phyloP scores from a whole-genome alignment of 2,888 invertebrate species.

The Nemotelus pantherinus region DNA sequence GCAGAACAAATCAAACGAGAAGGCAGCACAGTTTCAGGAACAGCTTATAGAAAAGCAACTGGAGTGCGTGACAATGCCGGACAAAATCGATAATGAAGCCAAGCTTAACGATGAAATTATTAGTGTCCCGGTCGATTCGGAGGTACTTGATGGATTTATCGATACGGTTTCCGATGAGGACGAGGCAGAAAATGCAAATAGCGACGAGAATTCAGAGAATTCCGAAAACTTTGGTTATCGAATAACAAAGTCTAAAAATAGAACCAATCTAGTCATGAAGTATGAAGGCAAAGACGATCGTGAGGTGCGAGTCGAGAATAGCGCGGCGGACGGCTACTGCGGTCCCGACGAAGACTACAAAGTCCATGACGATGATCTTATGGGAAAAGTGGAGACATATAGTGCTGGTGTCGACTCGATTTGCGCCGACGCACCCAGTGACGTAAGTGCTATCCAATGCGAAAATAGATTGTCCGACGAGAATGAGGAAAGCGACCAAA shows the following conservation, averaged over 20 bases:
- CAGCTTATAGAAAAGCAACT: neutral
- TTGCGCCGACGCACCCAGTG: conserved; percentile 44
- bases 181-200: neutral
- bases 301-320: conserved; percentile 27
- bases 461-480: conserved; percentile 46
- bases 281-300: conserved; percentile 38
- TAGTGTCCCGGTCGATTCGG: neutral
- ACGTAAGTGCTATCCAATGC: conserved; percentile 17
- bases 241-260: conserved; percentile 64
- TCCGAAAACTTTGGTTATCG: conserved; percentile 60
- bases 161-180: conserved; percentile 38
- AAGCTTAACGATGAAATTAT: neutral
- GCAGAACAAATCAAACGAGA: conserved; percentile 31
- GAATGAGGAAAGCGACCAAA: conserved; percentile 1
- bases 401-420: neutral
- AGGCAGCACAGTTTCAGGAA: neutral
- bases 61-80: conserved; percentile 25
- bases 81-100: neutral
- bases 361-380: conserved; percentile 15
- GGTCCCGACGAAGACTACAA: conserved; percentile 25
- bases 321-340: neutral
- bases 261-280: conserved; percentile 50
- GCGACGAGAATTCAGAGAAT: conserved; percentile 54
- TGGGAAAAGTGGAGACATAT: neutral
- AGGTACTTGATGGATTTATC: conserved; percentile 35